phyloP scores from a whole-genome alignment of 2,888 invertebrate species.

The Melanargia galathea region DNA sequence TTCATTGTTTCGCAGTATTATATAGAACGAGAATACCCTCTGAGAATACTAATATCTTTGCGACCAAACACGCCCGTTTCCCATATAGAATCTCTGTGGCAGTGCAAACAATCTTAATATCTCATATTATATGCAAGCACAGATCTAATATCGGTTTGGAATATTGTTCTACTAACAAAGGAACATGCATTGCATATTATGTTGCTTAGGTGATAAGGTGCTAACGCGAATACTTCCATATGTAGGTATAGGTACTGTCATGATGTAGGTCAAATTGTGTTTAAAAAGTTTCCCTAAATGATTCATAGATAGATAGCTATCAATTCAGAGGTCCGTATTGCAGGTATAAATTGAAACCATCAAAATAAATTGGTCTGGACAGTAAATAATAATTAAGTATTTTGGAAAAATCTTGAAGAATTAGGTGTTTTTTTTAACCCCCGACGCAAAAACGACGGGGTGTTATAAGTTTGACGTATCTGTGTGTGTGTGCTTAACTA shows the following conservation, averaged over 20 bases:
- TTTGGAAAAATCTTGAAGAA: too few species aligned
- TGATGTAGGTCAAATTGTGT: neutral
- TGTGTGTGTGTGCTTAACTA: too few species aligned
- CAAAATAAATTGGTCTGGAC: too few species aligned
- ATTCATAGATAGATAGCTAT: neutral
- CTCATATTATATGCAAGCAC: constrained; percentile 16
- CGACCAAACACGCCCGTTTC: constrained; percentile 2
- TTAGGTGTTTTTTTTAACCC: too few species aligned
- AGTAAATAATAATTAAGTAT: too few species aligned
- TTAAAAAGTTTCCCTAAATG: neutral
- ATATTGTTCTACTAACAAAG: neutral
- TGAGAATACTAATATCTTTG: constrained; percentile 10
- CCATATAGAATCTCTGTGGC: constrained; percentile 2
- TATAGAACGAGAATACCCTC: neutral
- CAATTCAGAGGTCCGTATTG: too few species aligned
- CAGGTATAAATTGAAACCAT: too few species aligned
- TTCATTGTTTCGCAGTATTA: constrained; percentile 8
- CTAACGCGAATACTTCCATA: neutral
- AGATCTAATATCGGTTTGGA: neutral
- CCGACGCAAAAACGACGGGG: too few species aligned
- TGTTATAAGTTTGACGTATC: too few species aligned
- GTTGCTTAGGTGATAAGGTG: neutral
- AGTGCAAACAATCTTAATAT: constrained; percentile 6
- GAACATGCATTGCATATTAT: neutral
- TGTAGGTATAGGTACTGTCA: too few species aligned